Evolutionary conservation across 2,113 vertebrate species (phyloP).

Genomic region (Echinops telfairi): DNA sequence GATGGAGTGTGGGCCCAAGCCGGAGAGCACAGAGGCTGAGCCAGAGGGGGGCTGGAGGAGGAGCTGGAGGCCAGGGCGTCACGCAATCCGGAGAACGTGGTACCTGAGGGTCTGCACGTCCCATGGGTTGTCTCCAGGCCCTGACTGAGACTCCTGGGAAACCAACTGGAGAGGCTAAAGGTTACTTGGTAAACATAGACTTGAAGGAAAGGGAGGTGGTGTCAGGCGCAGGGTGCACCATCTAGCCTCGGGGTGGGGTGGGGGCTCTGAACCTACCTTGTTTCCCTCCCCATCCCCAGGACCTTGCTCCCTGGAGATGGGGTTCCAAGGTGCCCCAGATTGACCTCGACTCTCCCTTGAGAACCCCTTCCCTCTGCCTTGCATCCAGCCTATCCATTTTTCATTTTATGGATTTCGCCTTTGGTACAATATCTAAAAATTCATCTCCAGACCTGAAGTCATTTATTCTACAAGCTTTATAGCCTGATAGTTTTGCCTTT

Average conservation of each 20-base stretch:
- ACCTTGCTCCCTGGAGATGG: neutral
- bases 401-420: neutral
- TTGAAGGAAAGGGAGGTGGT: neutral
- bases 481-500: neutral
- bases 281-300: neutral
- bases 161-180: neutral
- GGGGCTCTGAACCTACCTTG: neutral
- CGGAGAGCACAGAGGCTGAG: neutral
- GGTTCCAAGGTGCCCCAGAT: no score
- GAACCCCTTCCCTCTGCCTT: neutral
- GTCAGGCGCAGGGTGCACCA: neutral
- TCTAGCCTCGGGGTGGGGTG: neutral
- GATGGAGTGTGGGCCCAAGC: neutral
- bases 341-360: neutral
- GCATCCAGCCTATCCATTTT: neutral
- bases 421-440: neutral
- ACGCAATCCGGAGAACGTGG: neutral
- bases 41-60: neutral
- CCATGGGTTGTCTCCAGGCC: neutral
- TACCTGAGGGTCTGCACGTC: neutral
- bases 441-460: no score
- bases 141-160: neutral
- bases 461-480: no score
- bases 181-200: neutral
- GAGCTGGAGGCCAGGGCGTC: neutral